Percentiles rank a stretch among this genome's conserved stretches.
Evolutionary conservation across 1,140 invertebrate genomes (phyloP).

Genomic region (Schlechtendalia chinensis): DNA sequence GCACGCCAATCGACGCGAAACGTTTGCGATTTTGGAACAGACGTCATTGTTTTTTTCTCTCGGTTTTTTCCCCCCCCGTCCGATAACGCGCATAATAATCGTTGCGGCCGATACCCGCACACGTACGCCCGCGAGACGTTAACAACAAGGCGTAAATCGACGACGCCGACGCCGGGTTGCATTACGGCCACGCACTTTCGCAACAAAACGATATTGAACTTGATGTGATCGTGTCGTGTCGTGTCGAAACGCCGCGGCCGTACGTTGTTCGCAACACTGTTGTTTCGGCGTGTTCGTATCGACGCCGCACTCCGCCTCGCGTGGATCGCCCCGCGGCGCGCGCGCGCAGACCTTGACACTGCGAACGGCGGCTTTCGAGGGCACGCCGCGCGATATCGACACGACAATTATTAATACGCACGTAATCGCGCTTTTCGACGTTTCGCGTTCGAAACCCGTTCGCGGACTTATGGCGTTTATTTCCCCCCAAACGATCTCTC

Average conservation of each 20-base stretch:
- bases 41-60: background rate
- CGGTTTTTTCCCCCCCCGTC: too few relatives aligned
- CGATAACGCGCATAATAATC: too few relatives aligned
- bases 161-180: too few relatives aligned
- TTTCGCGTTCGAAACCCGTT: slow-evolving; percentile 4
- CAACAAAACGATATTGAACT: background rate
- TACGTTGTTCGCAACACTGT: too few relatives aligned
- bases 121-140: background rate
- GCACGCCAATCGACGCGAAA: background rate
- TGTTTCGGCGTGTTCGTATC: too few relatives aligned
- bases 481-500: background rate
- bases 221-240: too few relatives aligned
- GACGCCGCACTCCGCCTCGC: too few relatives aligned
- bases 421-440: background rate
- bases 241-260: too few relatives aligned
- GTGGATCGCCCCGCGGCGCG: too few relatives aligned
- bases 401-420: background rate
- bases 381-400: background rate
- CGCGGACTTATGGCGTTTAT: slow-evolving; percentile 6
- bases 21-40: background rate
- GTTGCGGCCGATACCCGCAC: too few relatives aligned
- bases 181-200: too few relatives aligned
- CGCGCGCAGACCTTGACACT: slow-evolving; percentile 44
- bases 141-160: slow-evolving; percentile 7
- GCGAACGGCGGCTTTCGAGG: slow-evolving; percentile 38